Evolutionary conservation across 2,797 vertebrate genomes (phyloP).

Genomic region (Anabacerthia variegaticeps): DNA sequence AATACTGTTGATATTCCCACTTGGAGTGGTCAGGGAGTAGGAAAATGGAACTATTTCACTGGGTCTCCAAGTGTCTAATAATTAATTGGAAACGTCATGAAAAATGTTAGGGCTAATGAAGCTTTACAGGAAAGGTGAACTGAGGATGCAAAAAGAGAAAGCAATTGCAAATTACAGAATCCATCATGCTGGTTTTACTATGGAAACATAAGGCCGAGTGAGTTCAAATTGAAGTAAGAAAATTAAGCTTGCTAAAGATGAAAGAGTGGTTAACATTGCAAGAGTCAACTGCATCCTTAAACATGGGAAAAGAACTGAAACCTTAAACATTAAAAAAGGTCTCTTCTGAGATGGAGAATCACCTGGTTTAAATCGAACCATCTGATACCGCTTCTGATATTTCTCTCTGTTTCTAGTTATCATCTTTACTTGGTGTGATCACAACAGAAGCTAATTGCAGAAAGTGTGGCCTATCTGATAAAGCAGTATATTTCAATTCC

Average conservation of each 20-base stretch:
- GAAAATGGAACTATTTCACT: not conserved
- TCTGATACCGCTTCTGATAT: not conserved
- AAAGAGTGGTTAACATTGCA: not conserved
- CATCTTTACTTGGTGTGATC: not conserved
- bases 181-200: not conserved
- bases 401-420: not conserved
- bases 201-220: not conserved
- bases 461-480: not conserved
- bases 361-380: not conserved
- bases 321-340: not conserved
- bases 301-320: not conserved
- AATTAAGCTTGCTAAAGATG: not conserved
- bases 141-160: not conserved
- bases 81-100: slow-evolving; percentile 27
- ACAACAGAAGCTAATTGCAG: not conserved
- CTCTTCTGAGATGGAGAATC: not conserved
- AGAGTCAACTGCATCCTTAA: not conserved
- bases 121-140: slow-evolving; percentile 16
- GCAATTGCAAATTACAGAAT: not conserved
- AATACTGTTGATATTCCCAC: not conserved
- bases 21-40: not conserved
- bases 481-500: not conserved
- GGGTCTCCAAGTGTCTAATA: not conserved
- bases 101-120: slow-evolving; percentile 13
- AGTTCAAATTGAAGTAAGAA: not conserved